phyloP scores from a whole-genome alignment of 2,888 invertebrate genomes.

The Acleris cristana region DNA sequence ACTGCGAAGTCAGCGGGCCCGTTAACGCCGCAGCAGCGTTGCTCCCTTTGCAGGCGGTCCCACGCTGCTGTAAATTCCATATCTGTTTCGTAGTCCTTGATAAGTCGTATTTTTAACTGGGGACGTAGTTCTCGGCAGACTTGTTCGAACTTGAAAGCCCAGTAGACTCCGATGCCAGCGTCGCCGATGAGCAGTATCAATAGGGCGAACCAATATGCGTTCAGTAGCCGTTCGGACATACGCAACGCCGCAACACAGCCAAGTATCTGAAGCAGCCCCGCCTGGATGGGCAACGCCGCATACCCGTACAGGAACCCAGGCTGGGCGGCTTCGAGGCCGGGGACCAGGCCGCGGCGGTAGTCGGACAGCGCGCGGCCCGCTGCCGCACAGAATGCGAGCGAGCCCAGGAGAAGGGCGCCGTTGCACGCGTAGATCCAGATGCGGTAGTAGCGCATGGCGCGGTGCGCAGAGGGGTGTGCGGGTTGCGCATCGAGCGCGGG shows the following conservation, averaged over 20 bases:
- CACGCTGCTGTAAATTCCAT: slow-evolving; percentile 89
- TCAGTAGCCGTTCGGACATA: slow-evolving; percentile 91
- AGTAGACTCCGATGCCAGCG: slow-evolving; percentile 92
- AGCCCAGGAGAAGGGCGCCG: slow-evolving; percentile 92
- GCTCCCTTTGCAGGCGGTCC: slow-evolving; percentile 90
- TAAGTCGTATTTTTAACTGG: slow-evolving; percentile 83
- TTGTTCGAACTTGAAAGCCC: slow-evolving; percentile 91
- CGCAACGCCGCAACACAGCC: slow-evolving; percentile 92
- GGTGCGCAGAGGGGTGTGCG: slow-evolving; percentile 83
- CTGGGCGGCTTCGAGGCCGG: slow-evolving; percentile 90
- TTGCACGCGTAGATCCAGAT: slow-evolving; percentile 97
- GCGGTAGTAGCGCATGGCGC: slow-evolving; percentile 91
- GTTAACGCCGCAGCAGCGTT: slow-evolving; percentile 91
- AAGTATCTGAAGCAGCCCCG: slow-evolving; percentile 87
- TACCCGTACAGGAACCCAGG: slow-evolving; percentile 94
- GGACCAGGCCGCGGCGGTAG: slow-evolving; percentile 88
- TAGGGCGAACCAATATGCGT: slow-evolving; percentile 92
- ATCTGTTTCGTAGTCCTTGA: slow-evolving; percentile 89
- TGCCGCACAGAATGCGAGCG: slow-evolving; percentile 90
- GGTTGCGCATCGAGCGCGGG: slow-evolving; percentile 79
- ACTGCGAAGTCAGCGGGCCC: slow-evolving; percentile 83
- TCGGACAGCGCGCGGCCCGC: slow-evolving; percentile 89
- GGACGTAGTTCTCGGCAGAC: slow-evolving; percentile 90
- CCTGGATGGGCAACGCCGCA: slow-evolving; percentile 90
- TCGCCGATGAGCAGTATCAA: slow-evolving; percentile 92